Conservation (phyloP, 2,888 invertebrate species). For the Campoplex nolae region DNA sequence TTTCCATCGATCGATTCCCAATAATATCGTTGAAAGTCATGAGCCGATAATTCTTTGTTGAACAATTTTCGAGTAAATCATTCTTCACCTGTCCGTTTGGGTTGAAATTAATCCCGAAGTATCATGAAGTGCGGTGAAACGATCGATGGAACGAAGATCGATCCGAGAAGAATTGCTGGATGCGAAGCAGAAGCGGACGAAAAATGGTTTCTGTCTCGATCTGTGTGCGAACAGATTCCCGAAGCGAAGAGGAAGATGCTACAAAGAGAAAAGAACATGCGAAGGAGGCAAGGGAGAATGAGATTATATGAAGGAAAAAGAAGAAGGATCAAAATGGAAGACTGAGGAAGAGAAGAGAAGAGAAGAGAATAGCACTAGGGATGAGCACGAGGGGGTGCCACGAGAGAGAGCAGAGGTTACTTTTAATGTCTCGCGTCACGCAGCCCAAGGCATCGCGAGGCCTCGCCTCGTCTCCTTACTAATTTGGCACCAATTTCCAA, state of each 20-base stretch:
- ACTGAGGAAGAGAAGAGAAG: slow-evolving; percentile 69
- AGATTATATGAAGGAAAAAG: slow-evolving; percentile 41
- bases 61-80: background rate
- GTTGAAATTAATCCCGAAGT: slow-evolving; percentile 2
- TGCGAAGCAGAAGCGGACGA: slow-evolving; percentile 48
- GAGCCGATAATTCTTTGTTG: background rate
- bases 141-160: slow-evolving; percentile 20
- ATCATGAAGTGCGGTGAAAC: slow-evolving; percentile 16
- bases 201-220: slow-evolving; percentile 57
- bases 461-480: slow-evolving; percentile 81
- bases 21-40: background rate
- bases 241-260: slow-evolving; percentile 40
- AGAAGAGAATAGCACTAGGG: slow-evolving; percentile 45
- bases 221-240: slow-evolving; percentile 40
- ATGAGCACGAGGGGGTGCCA: slow-evolving; percentile 68
- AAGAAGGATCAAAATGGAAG: slow-evolving; percentile 42
- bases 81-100: slow-evolving; percentile 1
- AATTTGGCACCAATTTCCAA: slow-evolving; percentile 85
- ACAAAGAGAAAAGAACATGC: slow-evolving; percentile 24
- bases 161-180: slow-evolving; percentile 5
- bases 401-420: slow-evolving; percentile 81
- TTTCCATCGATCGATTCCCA: background rate
- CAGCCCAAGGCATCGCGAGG: slow-evolving; percentile 77
- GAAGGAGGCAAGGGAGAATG: slow-evolving; percentile 59
- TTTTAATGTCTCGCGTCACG: slow-evolving; percentile 85